Evolutionary conservation across 1,140 invertebrate species (phyloP).

Genomic region (Bombus impatiens): DNA sequence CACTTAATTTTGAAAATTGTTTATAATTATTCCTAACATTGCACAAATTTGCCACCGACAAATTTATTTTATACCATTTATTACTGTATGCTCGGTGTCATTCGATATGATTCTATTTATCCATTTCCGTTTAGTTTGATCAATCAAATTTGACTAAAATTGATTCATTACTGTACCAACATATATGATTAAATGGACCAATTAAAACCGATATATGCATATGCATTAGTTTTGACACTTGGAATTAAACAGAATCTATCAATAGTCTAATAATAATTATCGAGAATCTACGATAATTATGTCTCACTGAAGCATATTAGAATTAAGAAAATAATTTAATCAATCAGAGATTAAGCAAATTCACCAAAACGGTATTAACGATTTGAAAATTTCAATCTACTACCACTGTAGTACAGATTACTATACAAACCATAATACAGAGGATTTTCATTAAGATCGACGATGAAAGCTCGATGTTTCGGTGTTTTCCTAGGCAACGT

Average conservation of each 20-base stretch:
- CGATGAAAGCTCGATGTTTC: background rate
- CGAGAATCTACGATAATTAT: background rate
- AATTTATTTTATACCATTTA: background rate
- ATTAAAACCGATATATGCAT: background rate
- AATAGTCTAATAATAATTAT: background rate
- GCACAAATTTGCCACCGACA: background rate
- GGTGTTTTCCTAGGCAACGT: background rate
- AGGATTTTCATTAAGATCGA: conserved; percentile 3
- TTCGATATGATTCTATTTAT: background rate
- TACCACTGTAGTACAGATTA: too few species aligned
- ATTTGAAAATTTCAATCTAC: background rate
- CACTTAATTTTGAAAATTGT: background rate
- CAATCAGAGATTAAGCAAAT: background rate
- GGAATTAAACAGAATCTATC: background rate
- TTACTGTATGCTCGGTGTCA: background rate
- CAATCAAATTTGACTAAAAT: background rate
- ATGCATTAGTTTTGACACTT: background rate
- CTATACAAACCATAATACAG: background rate
- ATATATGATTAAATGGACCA: background rate
- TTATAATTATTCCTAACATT: background rate
- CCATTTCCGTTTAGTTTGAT: background rate
- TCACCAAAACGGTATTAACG: background rate
- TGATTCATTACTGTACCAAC: background rate
- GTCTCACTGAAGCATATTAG: background rate
- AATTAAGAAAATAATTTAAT: background rate